Evolutionary conservation across 2,797 vertebrate genomes (phyloP).

Genomic region (Typhlichthys eigenmanni): DNA sequence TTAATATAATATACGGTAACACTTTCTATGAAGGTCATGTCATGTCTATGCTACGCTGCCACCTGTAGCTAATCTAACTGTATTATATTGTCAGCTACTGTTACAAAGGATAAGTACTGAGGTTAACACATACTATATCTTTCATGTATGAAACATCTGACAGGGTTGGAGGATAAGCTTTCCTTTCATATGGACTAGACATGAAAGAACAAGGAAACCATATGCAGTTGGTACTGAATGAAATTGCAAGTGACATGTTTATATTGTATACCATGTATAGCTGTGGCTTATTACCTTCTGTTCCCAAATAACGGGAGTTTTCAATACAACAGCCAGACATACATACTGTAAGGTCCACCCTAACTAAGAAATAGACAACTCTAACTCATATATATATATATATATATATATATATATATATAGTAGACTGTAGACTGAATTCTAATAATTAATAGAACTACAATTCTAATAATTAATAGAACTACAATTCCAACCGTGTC

Average conservation of each 20-base stretch:
- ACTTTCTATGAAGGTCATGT: too few relatives aligned
- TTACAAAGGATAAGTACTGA: background rate
- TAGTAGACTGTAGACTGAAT: too few relatives aligned
- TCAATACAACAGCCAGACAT: background rate
- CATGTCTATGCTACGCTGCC: too few relatives aligned
- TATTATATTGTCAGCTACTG: background rate
- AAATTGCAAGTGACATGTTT: background rate
- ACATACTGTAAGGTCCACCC: constrained; percentile 6
- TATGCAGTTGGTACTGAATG: background rate
- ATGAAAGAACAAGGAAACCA: too few relatives aligned
- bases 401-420: too few relatives aligned
- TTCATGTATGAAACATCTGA: background rate
- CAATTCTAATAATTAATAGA: background rate
- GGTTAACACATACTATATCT: background rate
- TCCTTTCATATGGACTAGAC: background rate
- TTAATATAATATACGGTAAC: too few relatives aligned
- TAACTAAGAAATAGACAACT: background rate
- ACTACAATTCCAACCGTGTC: background rate
- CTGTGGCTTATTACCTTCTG: background rate
- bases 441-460: background rate
- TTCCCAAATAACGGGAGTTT: constrained; percentile 22
- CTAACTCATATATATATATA: too few relatives aligned
- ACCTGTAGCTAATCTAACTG: background rate
- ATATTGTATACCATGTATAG: background rate
- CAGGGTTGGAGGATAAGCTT: background rate